A percentile compares a stretch with the other conserved stretches of the same genome.
phyloP scores from a whole-genome alignment of 2,113 vertebrate species.

The Pontoporia blainvillei region DNA sequence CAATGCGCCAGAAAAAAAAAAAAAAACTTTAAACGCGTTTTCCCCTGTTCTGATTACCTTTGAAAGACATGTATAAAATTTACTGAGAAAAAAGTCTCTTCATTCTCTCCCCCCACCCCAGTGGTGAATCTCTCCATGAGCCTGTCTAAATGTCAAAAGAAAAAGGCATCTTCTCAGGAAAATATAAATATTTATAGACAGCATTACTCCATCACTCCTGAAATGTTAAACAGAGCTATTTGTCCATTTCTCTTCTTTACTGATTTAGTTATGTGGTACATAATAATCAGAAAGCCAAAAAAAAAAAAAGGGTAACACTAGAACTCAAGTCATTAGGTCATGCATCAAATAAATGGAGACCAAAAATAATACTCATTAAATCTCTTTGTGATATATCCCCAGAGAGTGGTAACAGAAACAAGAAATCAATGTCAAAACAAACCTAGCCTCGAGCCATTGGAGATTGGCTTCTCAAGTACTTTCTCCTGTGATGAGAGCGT shows the following conservation, averaged over 20 bases:
- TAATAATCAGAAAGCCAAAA: conserved; percentile 36
- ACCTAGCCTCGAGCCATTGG: neutral
- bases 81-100: neutral
- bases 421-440: conserved; percentile 25
- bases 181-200: conserved; percentile 41
- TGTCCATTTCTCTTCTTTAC: conserved; percentile 31
- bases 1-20: neutral
- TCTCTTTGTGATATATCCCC: neutral
- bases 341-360: conserved; percentile 11
- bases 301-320: neutral
- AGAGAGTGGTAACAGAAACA: conserved; percentile 46
- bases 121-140: neutral
- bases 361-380: neutral
- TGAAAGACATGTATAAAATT: conserved; percentile 25
- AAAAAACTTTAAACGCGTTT: neutral
- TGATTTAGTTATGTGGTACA: conserved; percentile 22
- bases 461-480: neutral
- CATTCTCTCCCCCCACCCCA: neutral
- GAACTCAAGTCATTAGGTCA: conserved; percentile 26
- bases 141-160: conserved; percentile 10
- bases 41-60: neutral
- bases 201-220: conserved; percentile 1
- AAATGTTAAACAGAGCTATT: conserved; percentile 22
- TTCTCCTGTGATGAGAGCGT: neutral
- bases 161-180: conserved; percentile 27